A percentile compares a stretch with the other conserved stretches of the same genome.
These are phyloP conservation scores for Coreoperca whiteheadi DNA, from an alignment of 2,113 vertebrate species.

Conservation along the genomic window DNA sequence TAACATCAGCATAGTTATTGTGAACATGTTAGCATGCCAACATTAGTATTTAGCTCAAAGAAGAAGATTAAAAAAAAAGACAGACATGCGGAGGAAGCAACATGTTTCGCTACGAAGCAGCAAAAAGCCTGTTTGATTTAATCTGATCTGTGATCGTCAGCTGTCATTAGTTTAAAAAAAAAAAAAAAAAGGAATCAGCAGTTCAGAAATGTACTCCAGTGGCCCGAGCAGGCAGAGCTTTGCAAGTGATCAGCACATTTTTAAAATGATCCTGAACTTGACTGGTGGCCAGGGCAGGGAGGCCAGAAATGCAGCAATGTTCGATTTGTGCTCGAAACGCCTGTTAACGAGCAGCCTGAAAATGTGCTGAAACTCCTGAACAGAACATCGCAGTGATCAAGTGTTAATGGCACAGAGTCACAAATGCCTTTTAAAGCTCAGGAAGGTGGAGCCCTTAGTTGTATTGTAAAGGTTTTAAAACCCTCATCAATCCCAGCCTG, in stretches of 20 bases:
- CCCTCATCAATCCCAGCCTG: slow-evolving; percentile 1
- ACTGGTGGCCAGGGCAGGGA: background rate
- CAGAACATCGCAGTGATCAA: slow-evolving; percentile 17
- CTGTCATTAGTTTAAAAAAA: background rate
- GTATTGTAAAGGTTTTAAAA: slow-evolving; percentile 40
- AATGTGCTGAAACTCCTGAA: slow-evolving; percentile 7
- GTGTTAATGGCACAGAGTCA: slow-evolving; percentile 27
- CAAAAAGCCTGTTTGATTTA: slow-evolving; percentile 1
- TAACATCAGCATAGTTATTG: background rate
- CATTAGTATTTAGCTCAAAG: background rate
- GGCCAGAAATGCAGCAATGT: slow-evolving; percentile 6
- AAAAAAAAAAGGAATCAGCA: slow-evolving; percentile 60
- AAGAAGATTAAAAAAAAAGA: background rate
- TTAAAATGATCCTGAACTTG: slow-evolving; percentile 13
- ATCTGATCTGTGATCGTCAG: slow-evolving; percentile 21
- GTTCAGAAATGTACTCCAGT: slow-evolving; percentile 34
- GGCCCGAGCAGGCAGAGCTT: background rate
- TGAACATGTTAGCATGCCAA: background rate
- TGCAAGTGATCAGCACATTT: slow-evolving; percentile 50
- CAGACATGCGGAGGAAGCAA: background rate
- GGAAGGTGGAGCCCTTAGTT: background rate
- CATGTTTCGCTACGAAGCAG: background rate
- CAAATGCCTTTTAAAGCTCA: slow-evolving; percentile 23
- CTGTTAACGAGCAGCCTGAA: slow-evolving; percentile 14
- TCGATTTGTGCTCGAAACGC: slow-evolving; percentile 21